phyloP scores from a whole-genome alignment of 1,140 invertebrate species.

The Drosophila pandora region DNA sequence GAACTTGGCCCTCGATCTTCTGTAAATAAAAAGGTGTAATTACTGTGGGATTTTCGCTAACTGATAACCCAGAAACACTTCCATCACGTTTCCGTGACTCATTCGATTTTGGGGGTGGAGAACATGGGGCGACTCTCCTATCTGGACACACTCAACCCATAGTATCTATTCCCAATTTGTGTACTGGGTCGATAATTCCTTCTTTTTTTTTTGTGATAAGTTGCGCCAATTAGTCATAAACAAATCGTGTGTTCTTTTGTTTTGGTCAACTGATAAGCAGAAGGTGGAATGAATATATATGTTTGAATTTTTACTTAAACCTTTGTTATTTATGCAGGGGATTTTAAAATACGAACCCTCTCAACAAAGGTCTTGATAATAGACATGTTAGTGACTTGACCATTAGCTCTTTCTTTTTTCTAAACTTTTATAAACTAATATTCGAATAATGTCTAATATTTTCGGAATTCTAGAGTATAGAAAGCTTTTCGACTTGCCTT shows the following conservation, averaged over 20 bases:
- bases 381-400: too few species aligned
- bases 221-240: constrained; percentile 32
- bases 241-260: constrained; percentile 22
- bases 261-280: constrained; percentile 29
- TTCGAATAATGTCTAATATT: not conserved
- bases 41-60: constrained; percentile 3
- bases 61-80: constrained; percentile 7
- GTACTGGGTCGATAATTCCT: constrained; percentile 12
- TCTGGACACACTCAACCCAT: not conserved
- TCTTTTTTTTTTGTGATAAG: constrained; percentile 31
- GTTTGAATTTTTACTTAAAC: not conserved
- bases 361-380: not conserved
- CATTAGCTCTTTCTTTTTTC: not conserved
- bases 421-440: not conserved
- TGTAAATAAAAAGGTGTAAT: constrained; percentile 41
- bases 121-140: constrained; percentile 5
- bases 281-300: not conserved
- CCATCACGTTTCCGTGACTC: constrained; percentile 29
- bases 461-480: not conserved
- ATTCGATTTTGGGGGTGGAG: not conserved
- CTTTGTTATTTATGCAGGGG: not conserved
- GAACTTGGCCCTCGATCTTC: constrained; percentile 86
- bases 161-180: constrained; percentile 25
- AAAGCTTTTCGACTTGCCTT: constrained; percentile 51
- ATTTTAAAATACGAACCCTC: not conserved